Evolutionary conservation across 2,888 invertebrate genomes (phyloP), one percentile per base, ranked within the genome.

Genomic region (Syrphus vitripennis): DNA sequence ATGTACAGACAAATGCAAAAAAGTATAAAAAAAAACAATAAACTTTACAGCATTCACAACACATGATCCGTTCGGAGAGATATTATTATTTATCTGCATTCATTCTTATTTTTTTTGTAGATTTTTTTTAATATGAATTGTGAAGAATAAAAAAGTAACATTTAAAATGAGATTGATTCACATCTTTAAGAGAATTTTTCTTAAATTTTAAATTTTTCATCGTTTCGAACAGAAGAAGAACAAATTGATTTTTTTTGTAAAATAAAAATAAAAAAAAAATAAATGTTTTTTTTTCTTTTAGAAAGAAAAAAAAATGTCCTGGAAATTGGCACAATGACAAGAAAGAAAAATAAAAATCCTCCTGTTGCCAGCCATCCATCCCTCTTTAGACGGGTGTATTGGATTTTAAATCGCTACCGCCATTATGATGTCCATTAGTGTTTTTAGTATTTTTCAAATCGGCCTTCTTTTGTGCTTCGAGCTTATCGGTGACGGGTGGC

Each of bases 401-500:
- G 7, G 92, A 91, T 88, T 92, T 92, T 48, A 91, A 89, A 75
- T 88, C 89, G 83, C 89, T 81, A 87, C 90, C 88, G 87, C 91
- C 88, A 89, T 90, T 88, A 89, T 90, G 16, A 88, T 90, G 79
- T 88, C 90, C 90, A 55, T 90, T 90, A 29, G 81, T 75, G 61
- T 89, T 90, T 91, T 83, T 92, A 91, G 61, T 90, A 48, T 90
- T 91, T 89, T 92, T 92, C 0, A 91, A 72, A 87, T 92, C 92
- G 50, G 91, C 90, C 81, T 92, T 92, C 89, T 90, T 91, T 88
- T 92, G 91, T 26, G 92, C 88, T 83, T 92, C 92, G 88, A 92
- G 84, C 71, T 92, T 92, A 82, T 91, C 91, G 50, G 91, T 92
- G n/a, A 92, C 92, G 6, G 92, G 92, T 40, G 92, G 91, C 87